Base-by-base conservation (phyloP, 2,888 invertebrate species). In the Lissocephala sabroskyi region DNA sequence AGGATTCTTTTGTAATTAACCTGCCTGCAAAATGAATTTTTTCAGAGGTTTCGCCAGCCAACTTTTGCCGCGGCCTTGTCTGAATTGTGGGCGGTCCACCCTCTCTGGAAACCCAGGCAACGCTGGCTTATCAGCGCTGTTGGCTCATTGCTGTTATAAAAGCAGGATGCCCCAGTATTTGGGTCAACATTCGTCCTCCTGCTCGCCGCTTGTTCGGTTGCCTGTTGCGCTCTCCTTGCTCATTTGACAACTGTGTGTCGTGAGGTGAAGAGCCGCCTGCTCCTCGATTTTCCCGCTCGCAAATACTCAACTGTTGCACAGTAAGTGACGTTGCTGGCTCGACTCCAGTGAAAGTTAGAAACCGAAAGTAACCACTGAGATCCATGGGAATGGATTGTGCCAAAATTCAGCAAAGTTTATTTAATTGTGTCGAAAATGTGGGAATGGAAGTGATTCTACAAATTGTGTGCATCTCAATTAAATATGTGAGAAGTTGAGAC, bases 1-100 rank as follows among this genome's bases (percentile, higher is more conserved):
- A n/a, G n/a, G n/a, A n/a, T n/a, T n/a, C n/a, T n/a, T n/a, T n/a
- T 52, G 48, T 77, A 68, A 68, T 68, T 74, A 68, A 45, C 45
- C 43, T 70, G 70, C 70, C 59, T 70, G 70, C 65, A 63, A 52
- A 50, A 44, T 39, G 30, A n/a, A n/a, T 29, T 46, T 47, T 56
- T 64, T 61, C 52, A 50, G 56, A 47, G 65, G 61, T 45, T 62
- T 62, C 54, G 10, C 41, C 18, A 35, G 1, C 13, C 46, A 36
- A 58, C 50, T 16, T 52, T 6, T 35, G 6, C 13, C 14, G 35
- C 16, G 35, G 37, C 19, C 10, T 18, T n/a, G n/a, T 19, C 18
- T 37, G 10, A n/a, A n/a, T n/a, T n/a, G n/a, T n/a, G n/a, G 2
- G 2, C 16, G 1, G 10, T 6, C 36, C 6, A 30, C 30, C 10